These are phyloP conservation scores for Capromys pilorides DNA, from an alignment of 2,797 vertebrate genomes.

Conservation along the genomic window DNA sequence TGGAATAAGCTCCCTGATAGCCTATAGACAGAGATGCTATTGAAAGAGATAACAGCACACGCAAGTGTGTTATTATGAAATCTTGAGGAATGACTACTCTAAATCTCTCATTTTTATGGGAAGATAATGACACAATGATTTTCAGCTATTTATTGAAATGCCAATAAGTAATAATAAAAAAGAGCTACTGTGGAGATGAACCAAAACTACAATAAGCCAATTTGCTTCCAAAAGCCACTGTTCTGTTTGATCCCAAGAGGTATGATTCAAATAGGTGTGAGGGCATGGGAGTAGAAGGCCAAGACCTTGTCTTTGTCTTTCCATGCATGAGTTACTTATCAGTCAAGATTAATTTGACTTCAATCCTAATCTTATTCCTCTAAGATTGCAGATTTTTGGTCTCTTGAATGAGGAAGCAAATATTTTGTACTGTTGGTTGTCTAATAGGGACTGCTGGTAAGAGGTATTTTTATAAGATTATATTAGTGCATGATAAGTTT, in stretches of 20 bases:
- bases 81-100: background rate
- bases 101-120: background rate
- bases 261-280: background rate
- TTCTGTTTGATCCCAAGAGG: constrained; percentile 44
- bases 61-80: constrained; percentile 10
- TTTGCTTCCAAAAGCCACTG: constrained; percentile 40
- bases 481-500: background rate
- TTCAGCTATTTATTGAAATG: constrained; percentile 10
- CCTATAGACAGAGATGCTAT: constrained; percentile 8
- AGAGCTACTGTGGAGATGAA: constrained; percentile 27
- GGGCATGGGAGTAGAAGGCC: background rate
- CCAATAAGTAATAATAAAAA: constrained; percentile 36
- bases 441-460: background rate
- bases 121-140: background rate
- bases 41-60: background rate
- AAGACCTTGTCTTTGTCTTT: background rate
- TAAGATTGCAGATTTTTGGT: background rate
- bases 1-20: background rate
- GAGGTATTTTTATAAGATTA: background rate
- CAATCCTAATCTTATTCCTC: background rate
- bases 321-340: background rate
- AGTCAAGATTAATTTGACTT: background rate
- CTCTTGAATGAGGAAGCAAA: background rate
- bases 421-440: background rate
- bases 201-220: background rate